Evolutionary conservation across 2,888 invertebrate genomes (phyloP), one percentile per base, ranked within the genome.

Genomic region (Andrena hattorfiana): DNA sequence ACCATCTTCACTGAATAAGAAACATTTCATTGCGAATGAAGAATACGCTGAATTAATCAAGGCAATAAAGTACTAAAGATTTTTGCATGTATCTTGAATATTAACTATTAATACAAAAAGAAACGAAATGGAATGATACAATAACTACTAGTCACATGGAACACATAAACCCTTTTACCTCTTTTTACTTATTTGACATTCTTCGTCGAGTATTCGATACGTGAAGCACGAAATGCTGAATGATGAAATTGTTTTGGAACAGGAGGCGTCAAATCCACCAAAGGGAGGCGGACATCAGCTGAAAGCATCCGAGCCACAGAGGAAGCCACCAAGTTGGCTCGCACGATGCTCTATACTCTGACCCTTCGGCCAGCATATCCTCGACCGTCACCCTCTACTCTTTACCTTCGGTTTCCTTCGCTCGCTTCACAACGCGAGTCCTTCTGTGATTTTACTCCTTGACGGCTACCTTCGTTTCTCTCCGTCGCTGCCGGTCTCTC

Each of bases 221-320:
- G 5, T 8, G 30, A 51, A 60, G 49, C 6, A 35, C 23, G 5
- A 6, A 30, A 28, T 10, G 8, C n/a, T 67, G n/a, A 69, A 72
- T 23, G n/a, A 26, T 74, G 81, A 76, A 87, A 87, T 64, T 80
- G 49, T 56, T 79, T 83, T 76, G 54, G 20, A 35, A 5, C 93
- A 98, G 98, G 98, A 98, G 95, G 98, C 98, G 92, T 98, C 97
- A 93, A 98, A 98, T 95, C 98, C 98, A 89, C 97, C 97, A 72
- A 97, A 97, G 94, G 96, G 96, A 85, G 97, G 97, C 88, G 95
- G 95, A 70, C 97, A 97, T 94, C 97, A 97, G 94, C 94, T 98
- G 92, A 96, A 96, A 94, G 95, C 97, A 85, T 95, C 96, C 92
- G 98, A 98, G 94, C 97, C 96, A 92, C 96, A 96, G 94, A 96